A percentile compares a stretch with the other conserved stretches of the same genome.
Conservation (phyloP, 2,113 vertebrate genomes). For the Erythrocercus mccallii region DNA sequence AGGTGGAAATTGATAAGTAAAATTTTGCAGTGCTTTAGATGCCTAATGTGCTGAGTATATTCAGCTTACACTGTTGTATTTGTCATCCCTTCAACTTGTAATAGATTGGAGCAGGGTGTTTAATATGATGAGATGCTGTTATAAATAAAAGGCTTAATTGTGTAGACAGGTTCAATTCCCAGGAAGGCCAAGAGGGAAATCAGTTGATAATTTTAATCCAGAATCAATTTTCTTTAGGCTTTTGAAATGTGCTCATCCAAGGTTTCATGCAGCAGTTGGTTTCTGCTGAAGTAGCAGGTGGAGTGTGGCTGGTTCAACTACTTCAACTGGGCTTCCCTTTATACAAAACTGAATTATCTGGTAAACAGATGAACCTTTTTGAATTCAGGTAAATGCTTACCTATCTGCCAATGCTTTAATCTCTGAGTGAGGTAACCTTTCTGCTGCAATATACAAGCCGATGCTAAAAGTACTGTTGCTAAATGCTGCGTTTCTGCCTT, state of each 20-base stretch:
- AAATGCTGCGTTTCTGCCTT: neutral
- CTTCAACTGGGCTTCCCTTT: neutral
- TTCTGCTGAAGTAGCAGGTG: neutral
- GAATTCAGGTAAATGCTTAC: neutral
- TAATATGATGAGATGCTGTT: neutral
- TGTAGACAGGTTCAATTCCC: constrained; percentile 26
- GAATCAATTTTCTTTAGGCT: constrained; percentile 41
- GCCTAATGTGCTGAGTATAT: neutral
- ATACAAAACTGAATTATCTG: neutral
- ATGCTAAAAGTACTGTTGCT: neutral
- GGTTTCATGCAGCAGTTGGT: neutral
- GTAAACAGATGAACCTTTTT: neutral
- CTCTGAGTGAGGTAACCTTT: neutral
- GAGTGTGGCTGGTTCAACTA: neutral
- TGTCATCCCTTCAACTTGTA: neutral
- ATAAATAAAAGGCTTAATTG: constrained; percentile 52
- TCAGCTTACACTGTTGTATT: neutral
- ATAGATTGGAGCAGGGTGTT: constrained; percentile 9
- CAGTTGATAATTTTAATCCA: constrained; percentile 28
- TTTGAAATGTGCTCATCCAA: neutral
- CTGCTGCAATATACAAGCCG: neutral
- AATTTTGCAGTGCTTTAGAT: constrained; percentile 8
- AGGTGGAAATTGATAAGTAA: neutral
- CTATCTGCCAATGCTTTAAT: neutral
- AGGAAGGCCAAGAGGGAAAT: constrained; percentile 42